Evolutionary conservation across 2,888 invertebrate genomes (phyloP).

Genomic region (Pantelozetes paolii): DNA sequence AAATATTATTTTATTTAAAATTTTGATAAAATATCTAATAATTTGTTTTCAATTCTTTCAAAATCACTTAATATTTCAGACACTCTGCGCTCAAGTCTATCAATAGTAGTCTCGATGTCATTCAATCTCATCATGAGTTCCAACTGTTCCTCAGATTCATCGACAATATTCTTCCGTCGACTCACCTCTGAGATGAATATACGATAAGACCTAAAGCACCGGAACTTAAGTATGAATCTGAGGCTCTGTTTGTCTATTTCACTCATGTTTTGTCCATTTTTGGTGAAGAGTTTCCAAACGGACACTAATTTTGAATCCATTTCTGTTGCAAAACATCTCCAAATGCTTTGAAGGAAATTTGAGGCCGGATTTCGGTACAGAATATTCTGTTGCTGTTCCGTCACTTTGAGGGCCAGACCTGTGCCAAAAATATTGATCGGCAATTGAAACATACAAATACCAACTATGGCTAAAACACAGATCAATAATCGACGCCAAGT

Average conservation of each 20-base stretch:
- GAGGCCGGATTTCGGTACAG: not conserved
- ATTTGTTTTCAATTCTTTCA: too few species aligned
- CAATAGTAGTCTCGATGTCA: too few species aligned
- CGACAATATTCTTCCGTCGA: too few species aligned
- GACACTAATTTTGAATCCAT: not conserved
- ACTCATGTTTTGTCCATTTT: not conserved
- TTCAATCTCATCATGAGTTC: too few species aligned
- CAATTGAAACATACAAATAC: not conserved
- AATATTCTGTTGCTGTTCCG: not conserved
- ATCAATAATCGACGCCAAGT: not conserved
- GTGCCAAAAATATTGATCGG: constrained; percentile 12
- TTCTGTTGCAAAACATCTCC: constrained; percentile 25
- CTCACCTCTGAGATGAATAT: not conserved
- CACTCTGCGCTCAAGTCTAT: too few species aligned
- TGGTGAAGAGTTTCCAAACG: not conserved
- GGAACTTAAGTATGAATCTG: not conserved
- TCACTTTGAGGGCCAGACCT: constrained; percentile 11
- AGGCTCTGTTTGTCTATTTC: constrained; percentile 7
- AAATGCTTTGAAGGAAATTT: constrained; percentile 1
- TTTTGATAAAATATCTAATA: too few species aligned
- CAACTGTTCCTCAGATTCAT: too few species aligned
- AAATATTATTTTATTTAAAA: too few species aligned
- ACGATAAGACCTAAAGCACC: not conserved
- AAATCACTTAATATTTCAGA: too few species aligned
- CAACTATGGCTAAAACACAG: not conserved